These are phyloP conservation scores for Nipponacmea schrenckii DNA, from an alignment of 2,888 invertebrate genomes.

Conservation along the genomic window DNA sequence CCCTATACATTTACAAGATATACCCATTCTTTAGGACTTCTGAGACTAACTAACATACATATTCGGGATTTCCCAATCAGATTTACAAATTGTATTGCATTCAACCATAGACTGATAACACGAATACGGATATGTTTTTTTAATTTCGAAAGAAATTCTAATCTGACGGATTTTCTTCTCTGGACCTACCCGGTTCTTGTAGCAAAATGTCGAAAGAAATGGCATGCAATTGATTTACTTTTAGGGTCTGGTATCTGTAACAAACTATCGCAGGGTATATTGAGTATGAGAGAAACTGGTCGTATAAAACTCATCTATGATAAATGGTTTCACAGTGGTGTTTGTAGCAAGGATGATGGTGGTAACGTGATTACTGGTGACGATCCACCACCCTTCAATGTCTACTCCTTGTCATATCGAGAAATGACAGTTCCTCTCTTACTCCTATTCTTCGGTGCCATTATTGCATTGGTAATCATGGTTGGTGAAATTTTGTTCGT, in stretches of 20 bases:
- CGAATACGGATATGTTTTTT: no score
- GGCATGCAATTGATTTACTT: no score
- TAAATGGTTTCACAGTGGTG: conserved; percentile 7
- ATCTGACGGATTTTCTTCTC: no score
- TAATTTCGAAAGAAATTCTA: no score
- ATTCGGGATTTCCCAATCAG: no score
- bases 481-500: conserved; percentile 9
- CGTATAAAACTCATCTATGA: neutral
- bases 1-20: no score
- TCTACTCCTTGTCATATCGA: conserved; percentile 32
- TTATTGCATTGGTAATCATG: conserved; percentile 22
- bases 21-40: no score
- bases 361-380: conserved; percentile 13
- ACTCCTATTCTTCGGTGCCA: conserved; percentile 33
- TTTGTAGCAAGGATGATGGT: conserved; percentile 7
- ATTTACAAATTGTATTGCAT: no score
- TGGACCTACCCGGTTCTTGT: no score
- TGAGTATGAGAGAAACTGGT: neutral
- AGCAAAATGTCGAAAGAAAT: no score
- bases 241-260: neutral
- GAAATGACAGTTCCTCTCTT: conserved; percentile 37
- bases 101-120: no score
- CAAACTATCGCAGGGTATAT: neutral
- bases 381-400: conserved; percentile 27
- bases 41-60: no score